These are phyloP conservation scores for Ispidina lecontei DNA, from an alignment of 2,797 vertebrate genomes.

Conservation along the genomic window DNA sequence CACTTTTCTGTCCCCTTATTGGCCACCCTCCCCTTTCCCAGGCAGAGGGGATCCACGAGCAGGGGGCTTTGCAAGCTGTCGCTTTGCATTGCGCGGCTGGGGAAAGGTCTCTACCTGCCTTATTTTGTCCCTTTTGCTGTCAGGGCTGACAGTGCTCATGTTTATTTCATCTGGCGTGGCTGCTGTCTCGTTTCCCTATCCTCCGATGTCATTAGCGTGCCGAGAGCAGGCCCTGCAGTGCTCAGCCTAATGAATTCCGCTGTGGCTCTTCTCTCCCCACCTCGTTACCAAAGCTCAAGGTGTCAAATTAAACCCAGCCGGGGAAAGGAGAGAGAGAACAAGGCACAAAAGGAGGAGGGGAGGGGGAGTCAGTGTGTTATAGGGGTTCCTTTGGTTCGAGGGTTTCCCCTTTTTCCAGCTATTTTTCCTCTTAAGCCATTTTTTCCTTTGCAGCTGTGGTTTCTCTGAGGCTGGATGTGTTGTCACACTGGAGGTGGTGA, in stretches of 20 bases:
- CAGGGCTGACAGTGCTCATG: constrained; percentile 91
- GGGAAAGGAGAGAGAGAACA: constrained; percentile 79
- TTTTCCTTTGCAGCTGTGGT: not conserved
- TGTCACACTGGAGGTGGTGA: not conserved
- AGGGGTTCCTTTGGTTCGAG: constrained; percentile 1
- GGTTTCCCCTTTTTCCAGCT: not conserved
- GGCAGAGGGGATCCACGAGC: not conserved
- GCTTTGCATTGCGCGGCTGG: constrained; percentile 68
- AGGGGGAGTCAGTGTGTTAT: not conserved
- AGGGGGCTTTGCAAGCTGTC: constrained; percentile 74
- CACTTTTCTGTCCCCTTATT: not conserved
- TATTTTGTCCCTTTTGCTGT: constrained; percentile 82
- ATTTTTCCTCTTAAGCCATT: not conserved
- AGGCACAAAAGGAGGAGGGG: not conserved
- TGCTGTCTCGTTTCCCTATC: constrained; percentile 91
- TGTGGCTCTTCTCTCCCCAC: constrained; percentile 87
- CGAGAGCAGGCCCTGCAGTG: constrained; percentile 89
- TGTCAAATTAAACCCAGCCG: constrained; percentile 93
- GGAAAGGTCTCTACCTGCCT: constrained; percentile 83
- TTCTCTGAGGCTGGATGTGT: constrained; percentile 26
- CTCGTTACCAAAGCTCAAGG: constrained; percentile 91
- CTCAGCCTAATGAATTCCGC: constrained; percentile 94
- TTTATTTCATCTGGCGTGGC: constrained; percentile 94
- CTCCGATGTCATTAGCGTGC: constrained; percentile 94
- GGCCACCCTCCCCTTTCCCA: not conserved